Conservation (phyloP, 2,888 invertebrate species). For the Cotesia congregata region DNA sequence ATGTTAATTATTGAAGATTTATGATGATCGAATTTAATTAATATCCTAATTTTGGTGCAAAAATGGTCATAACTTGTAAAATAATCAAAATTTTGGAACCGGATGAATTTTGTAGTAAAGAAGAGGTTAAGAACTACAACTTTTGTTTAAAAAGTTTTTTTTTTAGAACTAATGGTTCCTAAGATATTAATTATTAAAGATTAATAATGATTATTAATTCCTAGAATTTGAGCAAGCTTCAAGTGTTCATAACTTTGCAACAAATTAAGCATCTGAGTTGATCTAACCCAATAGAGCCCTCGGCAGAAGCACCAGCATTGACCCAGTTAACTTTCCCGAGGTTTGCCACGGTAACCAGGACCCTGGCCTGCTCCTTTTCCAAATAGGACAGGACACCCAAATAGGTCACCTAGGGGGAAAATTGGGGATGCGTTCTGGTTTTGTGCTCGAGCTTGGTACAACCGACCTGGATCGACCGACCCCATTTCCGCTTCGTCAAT, state of each 20-base stretch:
- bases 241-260: background rate
- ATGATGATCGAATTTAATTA: no score
- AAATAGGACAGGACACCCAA: constrained; percentile 22
- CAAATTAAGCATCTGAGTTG: background rate
- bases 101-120: no score
- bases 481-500: constrained; percentile 55
- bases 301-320: constrained; percentile 54
- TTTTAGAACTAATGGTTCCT: no score
- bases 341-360: constrained; percentile 35
- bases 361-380: background rate
- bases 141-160: no score
- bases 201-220: background rate
- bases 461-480: constrained; percentile 68
- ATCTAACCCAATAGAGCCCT: no score
- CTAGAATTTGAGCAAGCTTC: background rate
- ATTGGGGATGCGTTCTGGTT: constrained; percentile 23
- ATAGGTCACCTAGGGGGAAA: constrained; percentile 7
- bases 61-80: no score
- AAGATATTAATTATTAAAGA: no score
- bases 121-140: no score
- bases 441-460: constrained; percentile 25
- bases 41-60: no score
- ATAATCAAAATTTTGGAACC: no score
- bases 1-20: no score
- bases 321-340: constrained; percentile 57